Evolutionary conservation across 1,140 invertebrate genomes (phyloP), one percentile per base, ranked within the genome.

Genomic region (Palaemon carinicauda): DNA sequence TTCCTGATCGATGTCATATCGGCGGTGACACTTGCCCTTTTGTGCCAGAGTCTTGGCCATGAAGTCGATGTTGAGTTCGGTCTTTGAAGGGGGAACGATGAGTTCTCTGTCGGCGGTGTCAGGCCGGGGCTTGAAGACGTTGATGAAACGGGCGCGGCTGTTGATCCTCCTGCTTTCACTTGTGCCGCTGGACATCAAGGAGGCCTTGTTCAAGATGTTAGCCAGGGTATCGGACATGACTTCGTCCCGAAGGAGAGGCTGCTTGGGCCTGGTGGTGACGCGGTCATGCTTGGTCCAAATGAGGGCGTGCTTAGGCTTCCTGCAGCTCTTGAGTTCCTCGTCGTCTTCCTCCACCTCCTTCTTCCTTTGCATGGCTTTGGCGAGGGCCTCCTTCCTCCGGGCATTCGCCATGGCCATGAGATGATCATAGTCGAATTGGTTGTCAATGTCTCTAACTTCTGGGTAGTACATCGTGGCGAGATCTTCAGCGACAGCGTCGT

Each of bases 11-110:
- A 89, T 80, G 21, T 86, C 88, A 74, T 73, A 89, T 41, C 83
- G 75, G 10, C 89, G 82, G n/a, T 84, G 78, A 31, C 54, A 82
- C 50, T 73, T 80, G 54, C 89, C 80, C 53, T 53, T 85, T 1
- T 71, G 19, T n/a, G 89, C 89, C 53, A 89, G 82, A 21, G 85
- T 79, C 60, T 87, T 88, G 41, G 89, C 89, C 89, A 89, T 89
- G 79, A 83, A 71, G 79, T 87, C 89, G 31, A 89, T 89, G 82
- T 88, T 89, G 21, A 77, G n/a, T 52, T 89, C 89, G 17, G 83
- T 87, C 27, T 80, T 77, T 12, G 89, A 87, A 17, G 85, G 82
- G 21, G 54, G 74, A 3, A 86, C 89, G 19, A 80, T 41, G 1
- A 89, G 60, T 54, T 82, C 87, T 12, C n/a, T 21, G 80, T 87